Conservation (phyloP, 2,888 invertebrate genomes). For the Lithophane ornitopus region DNA sequence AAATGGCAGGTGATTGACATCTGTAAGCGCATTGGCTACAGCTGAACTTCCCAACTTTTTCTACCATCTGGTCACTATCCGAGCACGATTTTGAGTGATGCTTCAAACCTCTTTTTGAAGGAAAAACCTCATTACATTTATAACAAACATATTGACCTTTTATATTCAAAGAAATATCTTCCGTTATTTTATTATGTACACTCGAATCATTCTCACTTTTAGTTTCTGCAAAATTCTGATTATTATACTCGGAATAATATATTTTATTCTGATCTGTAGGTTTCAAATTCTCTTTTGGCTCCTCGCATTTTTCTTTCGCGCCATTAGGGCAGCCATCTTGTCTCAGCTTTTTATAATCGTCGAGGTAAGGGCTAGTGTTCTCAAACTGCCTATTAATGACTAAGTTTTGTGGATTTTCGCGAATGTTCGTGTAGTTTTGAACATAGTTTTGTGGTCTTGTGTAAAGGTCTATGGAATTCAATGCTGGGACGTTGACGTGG, state of each 20-base stretch:
- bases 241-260: conserved; percentile 72
- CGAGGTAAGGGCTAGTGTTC: conserved; percentile 78
- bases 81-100: conserved; percentile 82
- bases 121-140: conserved; percentile 83
- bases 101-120: conserved; percentile 83
- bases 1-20: conserved; percentile 88
- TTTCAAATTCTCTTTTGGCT: conserved; percentile 85
- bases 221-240: conserved; percentile 64
- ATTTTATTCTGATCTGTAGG: conserved; percentile 83
- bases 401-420: conserved; percentile 86
- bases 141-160: conserved; percentile 85
- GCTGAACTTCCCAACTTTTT: conserved; percentile 83
- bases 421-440: conserved; percentile 75
- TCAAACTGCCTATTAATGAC: conserved; percentile 84
- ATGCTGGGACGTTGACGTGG: conserved; percentile 75
- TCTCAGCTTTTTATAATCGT: conserved; percentile 79
- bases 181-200: conserved; percentile 73
- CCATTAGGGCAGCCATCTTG: conserved; percentile 70
- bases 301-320: conserved; percentile 76
- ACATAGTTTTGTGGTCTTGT: conserved; percentile 78
- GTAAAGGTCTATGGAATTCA: conserved; percentile 79
- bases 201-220: conserved; percentile 73
- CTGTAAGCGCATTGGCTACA: conserved; percentile 86
- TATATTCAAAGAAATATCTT: conserved; percentile 80
- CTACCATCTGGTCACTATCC: conserved; percentile 67